Evolutionary conservation across 2,797 vertebrate species (phyloP), one percentile per base, ranked within the genome.

Genomic region (Xenentodon cancila): DNA sequence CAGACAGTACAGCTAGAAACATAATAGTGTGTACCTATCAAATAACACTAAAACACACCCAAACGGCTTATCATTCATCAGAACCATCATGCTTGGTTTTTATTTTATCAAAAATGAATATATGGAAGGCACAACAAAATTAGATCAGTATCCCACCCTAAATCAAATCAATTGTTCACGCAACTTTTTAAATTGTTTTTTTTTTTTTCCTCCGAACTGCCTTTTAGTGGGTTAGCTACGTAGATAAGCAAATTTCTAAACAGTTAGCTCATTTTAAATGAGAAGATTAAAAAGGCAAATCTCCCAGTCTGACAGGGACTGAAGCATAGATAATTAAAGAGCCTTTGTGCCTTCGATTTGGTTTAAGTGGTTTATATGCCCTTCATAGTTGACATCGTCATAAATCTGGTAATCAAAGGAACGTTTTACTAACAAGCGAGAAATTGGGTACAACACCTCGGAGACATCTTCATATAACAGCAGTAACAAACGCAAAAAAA

Each of bases 321-420:
- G 69, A 81, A 80, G 86, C 79, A 86, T 89, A 84, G 76, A 77
- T 84, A 79, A 82, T 87, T 82, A 80, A 87, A 90, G 84, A 91
- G 84, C 84, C 69, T 81, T 90, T 92, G 89, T 91, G 90, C 89
- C 87, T 90, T 90, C 59, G 68, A 91, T 93, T 93, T 92, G 91
- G 91, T 93, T 88, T 79, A 75, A 83, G 80, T 88, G 84, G 77
- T 90, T 85, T 77, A 59, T 83, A 87, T 87, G 89, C 90, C 91
- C 91, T 93, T 93, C 68, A 63, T 75, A 54, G 83, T 86, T 92
- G 92, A 94, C 93, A 94, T 93, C 92, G 68, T 93, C 70, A 85
- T 92, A 92, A 91, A 92, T 88, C 90, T 92, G 87, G 79, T 89
- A 78, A 80, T 81, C 84, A 79, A 78, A 75, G 69, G 71, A 90